phyloP scores from a whole-genome alignment of 2,113 vertebrate genomes.

The Isichthys henryi region DNA sequence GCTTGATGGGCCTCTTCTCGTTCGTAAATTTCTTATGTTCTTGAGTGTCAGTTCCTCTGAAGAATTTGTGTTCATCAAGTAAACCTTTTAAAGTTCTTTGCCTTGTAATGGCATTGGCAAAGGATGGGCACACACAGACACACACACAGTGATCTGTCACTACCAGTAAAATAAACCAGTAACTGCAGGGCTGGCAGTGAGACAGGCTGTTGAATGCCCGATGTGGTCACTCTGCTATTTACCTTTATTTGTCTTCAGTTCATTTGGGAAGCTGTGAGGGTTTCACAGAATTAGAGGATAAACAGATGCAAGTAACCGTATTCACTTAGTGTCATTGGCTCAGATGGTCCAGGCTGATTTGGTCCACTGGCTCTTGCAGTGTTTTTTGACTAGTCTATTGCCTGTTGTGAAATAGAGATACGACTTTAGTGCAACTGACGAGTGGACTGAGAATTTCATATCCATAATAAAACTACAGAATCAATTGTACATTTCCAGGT shows the following conservation, averaged over 20 bases:
- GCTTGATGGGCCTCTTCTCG: too few species aligned
- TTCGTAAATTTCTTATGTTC: not conserved
- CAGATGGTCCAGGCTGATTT: not conserved
- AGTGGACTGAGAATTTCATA: not conserved
- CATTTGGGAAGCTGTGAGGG: not conserved
- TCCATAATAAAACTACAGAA: not conserved
- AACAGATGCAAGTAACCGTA: not conserved
- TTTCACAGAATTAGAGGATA: not conserved
- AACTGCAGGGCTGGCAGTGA: not conserved
- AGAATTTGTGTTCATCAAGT: slow-evolving; percentile 11
- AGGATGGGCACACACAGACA: not conserved
- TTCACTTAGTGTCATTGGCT: not conserved
- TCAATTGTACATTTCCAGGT: not conserved
- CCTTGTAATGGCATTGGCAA: not conserved
- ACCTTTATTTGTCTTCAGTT: not conserved
- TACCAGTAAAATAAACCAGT: not conserved
- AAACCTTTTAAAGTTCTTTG: slow-evolving; percentile 37
- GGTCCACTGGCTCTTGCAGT: not conserved
- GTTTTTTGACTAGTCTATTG: not conserved
- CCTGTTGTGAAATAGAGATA: not conserved
- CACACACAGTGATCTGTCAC: not conserved
- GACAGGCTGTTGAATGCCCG: too few species aligned
- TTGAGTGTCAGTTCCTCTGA: not conserved
- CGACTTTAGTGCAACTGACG: not conserved
- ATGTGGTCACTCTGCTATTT: not conserved